Evolutionary conservation across 2,888 invertebrate species (phyloP), one percentile per base, ranked within the genome.

Genomic region (Onthophagus sagittarius): DNA sequence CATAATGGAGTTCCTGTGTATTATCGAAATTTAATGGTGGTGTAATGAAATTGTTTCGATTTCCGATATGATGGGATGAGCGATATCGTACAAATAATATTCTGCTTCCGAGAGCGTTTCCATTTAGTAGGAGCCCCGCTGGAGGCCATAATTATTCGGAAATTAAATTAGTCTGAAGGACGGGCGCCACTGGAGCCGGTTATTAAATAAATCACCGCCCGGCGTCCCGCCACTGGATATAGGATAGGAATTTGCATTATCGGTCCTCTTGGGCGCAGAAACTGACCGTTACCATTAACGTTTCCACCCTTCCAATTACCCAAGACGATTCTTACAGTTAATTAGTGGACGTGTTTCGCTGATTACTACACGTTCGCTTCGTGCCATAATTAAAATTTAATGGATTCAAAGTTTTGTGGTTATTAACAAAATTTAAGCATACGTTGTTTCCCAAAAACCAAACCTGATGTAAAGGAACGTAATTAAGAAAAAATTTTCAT

Each of bases 311-410:
- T 63, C 71, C 69, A 76, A 76, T 76, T 76, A 75, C 75, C 73
- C 73, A 72, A 72, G 75, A 76, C 75, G 76, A 73, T 75, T 76
- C 76, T 76, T 76, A 73, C 74, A 75, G 76, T 71, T 76, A 76
- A 76, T 76, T 75, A 31, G 31, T n/a, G 67, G 67, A 67, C 67
- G 67, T 32, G 67, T 67, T 67, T 67, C 67, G 23, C n/a, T 67
- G 67, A 67, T 67, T 67, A 67, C 31, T 67, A 67, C 32, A 67
- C 67, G 23, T 32, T 67, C 67, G 39, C 7, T 11, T 11, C 9
- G 31, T 15, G 3, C 5, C 2, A n/a, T 15, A 67, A 67, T 67
- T 67, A 67, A 67, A 67, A 67, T 67, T 67, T 67, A 67, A 67
- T 67, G 23, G 67, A 11, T 2, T 23, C 1, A 23, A 2, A 11